These are phyloP conservation scores for Melanotaenia nigrans DNA, from an alignment of 2,797 vertebrate genomes.

Conservation along the genomic window DNA sequence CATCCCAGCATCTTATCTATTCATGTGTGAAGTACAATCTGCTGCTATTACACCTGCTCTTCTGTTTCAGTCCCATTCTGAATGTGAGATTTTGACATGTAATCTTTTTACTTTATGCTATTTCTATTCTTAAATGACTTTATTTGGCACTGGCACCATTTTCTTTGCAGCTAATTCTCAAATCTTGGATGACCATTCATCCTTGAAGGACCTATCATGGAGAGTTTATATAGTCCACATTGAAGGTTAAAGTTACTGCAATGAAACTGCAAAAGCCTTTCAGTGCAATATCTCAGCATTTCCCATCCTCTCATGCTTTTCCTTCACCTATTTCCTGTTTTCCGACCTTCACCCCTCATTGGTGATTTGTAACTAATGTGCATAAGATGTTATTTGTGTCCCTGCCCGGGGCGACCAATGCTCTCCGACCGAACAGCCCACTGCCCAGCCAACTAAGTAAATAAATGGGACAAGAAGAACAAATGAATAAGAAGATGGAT, in stretches of 20 bases:
- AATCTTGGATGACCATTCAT: not conserved
- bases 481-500: conserved; percentile 76
- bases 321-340: conserved; percentile 41
- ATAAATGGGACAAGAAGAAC: conserved; percentile 73
- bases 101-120: not conserved
- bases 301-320: conserved; percentile 6
- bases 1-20: not conserved
- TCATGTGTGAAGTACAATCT: not conserved
- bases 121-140: not conserved
- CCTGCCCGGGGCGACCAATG: conserved; percentile 54
- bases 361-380: conserved; percentile 72
- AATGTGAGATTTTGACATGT: not conserved
- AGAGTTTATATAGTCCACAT: not conserved
- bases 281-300: not conserved
- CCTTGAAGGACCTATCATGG: not conserved
- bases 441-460: conserved; percentile 67
- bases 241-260: conserved; percentile 5
- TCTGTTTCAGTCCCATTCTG: not conserved
- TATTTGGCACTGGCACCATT: not conserved
- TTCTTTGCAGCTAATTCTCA: conserved; percentile 16
- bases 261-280: not conserved
- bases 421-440: conserved; percentile 60
- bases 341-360: conserved; percentile 61
- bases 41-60: not conserved
- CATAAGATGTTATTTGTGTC: conserved; percentile 71